A percentile compares a stretch with the other conserved stretches of the same genome.
These are phyloP conservation scores for Micromesistius poutassou DNA, from an alignment of 2,797 vertebrate species.

Conservation along the genomic window DNA sequence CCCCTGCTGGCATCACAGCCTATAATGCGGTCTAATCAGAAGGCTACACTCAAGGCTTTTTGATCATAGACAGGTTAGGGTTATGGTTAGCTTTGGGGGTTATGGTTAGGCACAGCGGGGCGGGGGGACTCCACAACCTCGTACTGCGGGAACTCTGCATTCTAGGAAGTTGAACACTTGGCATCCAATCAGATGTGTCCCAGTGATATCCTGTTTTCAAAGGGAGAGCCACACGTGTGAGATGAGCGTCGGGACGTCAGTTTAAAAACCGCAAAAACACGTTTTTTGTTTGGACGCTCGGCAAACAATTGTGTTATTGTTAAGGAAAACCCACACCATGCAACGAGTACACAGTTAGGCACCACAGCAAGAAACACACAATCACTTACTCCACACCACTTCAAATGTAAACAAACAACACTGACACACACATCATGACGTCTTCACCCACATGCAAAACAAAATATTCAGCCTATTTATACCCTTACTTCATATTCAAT, in stretches of 20 bases:
- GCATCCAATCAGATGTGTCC: constrained; percentile 99
- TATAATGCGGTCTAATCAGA: too few relatives aligned
- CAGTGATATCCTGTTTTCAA: constrained; percentile 90
- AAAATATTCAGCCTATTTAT: not conserved
- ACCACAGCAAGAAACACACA: constrained; percentile 35
- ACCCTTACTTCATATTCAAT: not conserved
- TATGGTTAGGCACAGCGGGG: constrained; percentile 72
- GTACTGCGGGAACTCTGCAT: constrained; percentile 97
- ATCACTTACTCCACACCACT: constrained; percentile 24
- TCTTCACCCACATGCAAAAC: not conserved
- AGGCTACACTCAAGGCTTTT: too few relatives aligned
- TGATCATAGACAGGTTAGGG: too few relatives aligned
- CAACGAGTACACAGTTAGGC: constrained; percentile 47
- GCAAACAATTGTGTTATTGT: constrained; percentile 43
- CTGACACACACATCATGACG: not conserved
- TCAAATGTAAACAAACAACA: not conserved
- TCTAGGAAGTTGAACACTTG: constrained; percentile 93
- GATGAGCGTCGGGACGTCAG: not conserved
- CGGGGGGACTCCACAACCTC: constrained; percentile 88
- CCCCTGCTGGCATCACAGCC: not conserved
- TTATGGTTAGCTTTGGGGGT: too few relatives aligned
- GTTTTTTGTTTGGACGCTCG: not conserved
- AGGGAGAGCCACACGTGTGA: constrained; percentile 19
- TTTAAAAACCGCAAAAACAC: not conserved
- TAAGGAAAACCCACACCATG: constrained; percentile 61